Base-by-base conservation (phyloP, 1,140 invertebrate species). In the Babylonia areolata region DNA sequence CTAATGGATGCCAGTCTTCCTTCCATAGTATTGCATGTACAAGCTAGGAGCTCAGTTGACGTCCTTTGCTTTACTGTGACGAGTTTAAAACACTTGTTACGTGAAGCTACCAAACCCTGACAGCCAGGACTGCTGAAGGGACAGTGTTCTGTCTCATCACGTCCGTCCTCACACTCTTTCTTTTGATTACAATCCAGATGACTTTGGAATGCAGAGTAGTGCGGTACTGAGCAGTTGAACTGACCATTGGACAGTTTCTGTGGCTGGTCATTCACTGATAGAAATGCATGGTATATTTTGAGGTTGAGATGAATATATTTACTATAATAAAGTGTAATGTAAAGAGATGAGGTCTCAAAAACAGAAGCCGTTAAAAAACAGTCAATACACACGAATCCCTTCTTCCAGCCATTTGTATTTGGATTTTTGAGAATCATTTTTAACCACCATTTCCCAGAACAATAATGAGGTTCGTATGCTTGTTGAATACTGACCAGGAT, bases 111-210 rank as follows among this genome's bases (percentile, higher is more conserved):
- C 11, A 17, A 20, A 15, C 80, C 80, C 17, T 35, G 42, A 37
- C 80, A 81, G n/a, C 20, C 80, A 3, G 80, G 46, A 58, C 46
- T 58, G 46, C 46, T 58, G 80, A 35, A 81, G 20, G 80, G 80
- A 58, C 80, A 81, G 80, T 35, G 42, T 37, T 33, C 31, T 1
- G 40, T 51, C 33, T 81, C 80, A 42, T 81, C 80, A n/a, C 42
- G 39, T 58, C 80, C 80, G 11, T 64, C 33, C 15, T 81, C 39
- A 33, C 80, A 81, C 31, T 81, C 80, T 42, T 5, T n/a, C 33
- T 64, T 31, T 1, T 35, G 80, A 39, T 64, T 81, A 9, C 80
- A 81, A 0, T 81, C 51, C 80, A 81, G 80, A n/a, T 81, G 80
- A 23, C 64, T 28, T 28, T 58, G 2, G 33, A 81, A 81, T 0